A percentile compares a stretch with the other conserved stretches of the same genome.
These are phyloP conservation scores for Crioceris asparagi DNA, from an alignment of 2,888 invertebrate species.

Conservation along the genomic window DNA sequence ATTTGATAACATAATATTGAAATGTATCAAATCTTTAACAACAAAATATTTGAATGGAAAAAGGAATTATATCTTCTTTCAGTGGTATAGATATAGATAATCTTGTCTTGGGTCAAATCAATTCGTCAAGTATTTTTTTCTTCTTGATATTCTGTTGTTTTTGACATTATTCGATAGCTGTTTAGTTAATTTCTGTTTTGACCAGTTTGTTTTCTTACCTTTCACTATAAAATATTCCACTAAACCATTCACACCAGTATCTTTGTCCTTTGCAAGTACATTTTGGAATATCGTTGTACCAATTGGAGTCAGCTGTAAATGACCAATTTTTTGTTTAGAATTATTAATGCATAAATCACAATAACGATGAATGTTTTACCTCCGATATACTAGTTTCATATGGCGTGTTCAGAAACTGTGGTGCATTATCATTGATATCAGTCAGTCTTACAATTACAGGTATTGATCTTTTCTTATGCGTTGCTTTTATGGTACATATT, in stretches of 20 bases:
- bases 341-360: background rate
- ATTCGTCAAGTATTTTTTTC: too few species aligned
- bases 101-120: too few species aligned
- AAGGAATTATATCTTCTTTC: too few species aligned
- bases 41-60: too few species aligned
- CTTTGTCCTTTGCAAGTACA: constrained; percentile 68
- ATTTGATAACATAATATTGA: too few species aligned
- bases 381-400: constrained; percentile 78
- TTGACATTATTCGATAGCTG: too few species aligned
- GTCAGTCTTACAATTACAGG: constrained; percentile 83
- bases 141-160: too few species aligned
- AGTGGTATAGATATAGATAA: too few species aligned
- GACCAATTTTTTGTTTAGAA: background rate
- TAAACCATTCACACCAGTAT: constrained; percentile 79
- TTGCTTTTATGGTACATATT: constrained; percentile 69
- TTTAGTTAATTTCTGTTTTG: background rate
- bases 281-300: constrained; percentile 78
- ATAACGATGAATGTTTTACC: constrained; percentile 44
- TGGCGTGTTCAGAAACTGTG: constrained; percentile 71
- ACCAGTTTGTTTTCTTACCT: constrained; percentile 37
- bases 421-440: constrained; percentile 84
- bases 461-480: constrained; percentile 71
- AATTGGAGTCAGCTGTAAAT: constrained; percentile 69
- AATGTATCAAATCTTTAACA: too few species aligned
- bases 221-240: constrained; percentile 78